Base-by-base conservation (phyloP, 37 sponge, comb jelly and placozoan species). In the Cladorhizidae sp. region DNA sequence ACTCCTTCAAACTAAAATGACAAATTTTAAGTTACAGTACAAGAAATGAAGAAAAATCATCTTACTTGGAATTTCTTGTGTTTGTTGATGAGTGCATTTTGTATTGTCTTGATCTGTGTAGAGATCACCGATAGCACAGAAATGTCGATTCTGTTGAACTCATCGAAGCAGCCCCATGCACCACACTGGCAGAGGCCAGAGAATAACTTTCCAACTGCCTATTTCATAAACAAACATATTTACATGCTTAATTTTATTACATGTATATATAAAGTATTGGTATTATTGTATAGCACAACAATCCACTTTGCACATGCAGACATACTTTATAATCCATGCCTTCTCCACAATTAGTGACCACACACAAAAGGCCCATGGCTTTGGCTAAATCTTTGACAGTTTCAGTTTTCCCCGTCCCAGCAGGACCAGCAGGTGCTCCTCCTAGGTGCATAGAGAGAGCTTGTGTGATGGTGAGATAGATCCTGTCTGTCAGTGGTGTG, bases 91-190 rank as follows among this genome's bases (percentile, higher is more conserved):
- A 98, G 88, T 36, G 94, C 99, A 64, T 94, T 98, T 84, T 98
- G 99, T 38, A 98, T 98, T 18, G 95, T 96, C 86, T 98, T 98
- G 70, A 98, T 97, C 73, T 98, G 99, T 25, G 99, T 96, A 6
- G 96, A 96, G 57, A 98, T 98, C 70, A 98, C 99, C 61, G 99
- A 98, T 38, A 98, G 76, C 29, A 98, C 75, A 31, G 98, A 98
- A 20, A 98, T 93, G 57, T 98, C 98, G 70, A 98, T 98, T 50
- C 98, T 76, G 73, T 98, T 98, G 75, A 98, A 98, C 92, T 98
- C 98, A 81, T 98, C 98, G 80, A 98, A 98, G 68, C 98, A 98
- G 20, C 98, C 98, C 98, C 98, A 98, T 15, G 98, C 98, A 39
- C 98, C 98, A 86, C 97, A 98, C 94, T 98, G 98, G 43, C 92